Evolutionary conservation across 2,797 vertebrate genomes (phyloP), one percentile per base, ranked within the genome.

Genomic region (Gymnoscopelus microlampas): DNA sequence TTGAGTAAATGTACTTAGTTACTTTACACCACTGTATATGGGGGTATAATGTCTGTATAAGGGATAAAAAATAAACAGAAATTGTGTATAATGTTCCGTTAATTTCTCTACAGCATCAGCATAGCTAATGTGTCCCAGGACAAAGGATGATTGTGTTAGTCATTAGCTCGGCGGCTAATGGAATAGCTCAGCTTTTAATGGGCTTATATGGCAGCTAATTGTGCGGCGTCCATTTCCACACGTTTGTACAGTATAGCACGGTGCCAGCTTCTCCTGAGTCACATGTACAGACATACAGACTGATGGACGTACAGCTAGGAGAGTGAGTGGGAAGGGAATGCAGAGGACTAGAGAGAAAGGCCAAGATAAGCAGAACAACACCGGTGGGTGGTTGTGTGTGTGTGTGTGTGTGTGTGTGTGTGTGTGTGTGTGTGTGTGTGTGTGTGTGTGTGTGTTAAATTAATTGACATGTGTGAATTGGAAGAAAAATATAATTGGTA

Each of bases 131-230:
- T 53, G 32, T 71, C 54, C 55, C 1, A 66, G 73, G 78, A 75
- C 79, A 51, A 71, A 32, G 57, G 51, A 35, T n/a, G 68, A 80
- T 81, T 72, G 56, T 73, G 81, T 81, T 69, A 66, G 82, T 79
- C 75, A 85, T 82, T 80, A 82, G 58, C 75, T 76, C 68, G 3
- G 51, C 63, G 19, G 66, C 66, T 78, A 87, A 85, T 86, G 65
- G 75, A 84, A 87, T 59, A 71, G 58, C 75, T 73, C 29, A 0
- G 29, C 67, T 74, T 71, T 48, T 74, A 80, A 78, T 53, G 56
- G 50, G 74, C 60, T 87, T 83, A 82, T 76, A 68, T 2, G 67
- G 67, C 26, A 29, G 74, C 56, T 72, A 35, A 71, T 72, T 78
- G 47, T 39, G 59, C 56, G 66, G 47, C 54, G 60, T 66, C 11